Conservation (phyloP, 2,113 vertebrate genomes). For the Helogale parvula region DNA sequence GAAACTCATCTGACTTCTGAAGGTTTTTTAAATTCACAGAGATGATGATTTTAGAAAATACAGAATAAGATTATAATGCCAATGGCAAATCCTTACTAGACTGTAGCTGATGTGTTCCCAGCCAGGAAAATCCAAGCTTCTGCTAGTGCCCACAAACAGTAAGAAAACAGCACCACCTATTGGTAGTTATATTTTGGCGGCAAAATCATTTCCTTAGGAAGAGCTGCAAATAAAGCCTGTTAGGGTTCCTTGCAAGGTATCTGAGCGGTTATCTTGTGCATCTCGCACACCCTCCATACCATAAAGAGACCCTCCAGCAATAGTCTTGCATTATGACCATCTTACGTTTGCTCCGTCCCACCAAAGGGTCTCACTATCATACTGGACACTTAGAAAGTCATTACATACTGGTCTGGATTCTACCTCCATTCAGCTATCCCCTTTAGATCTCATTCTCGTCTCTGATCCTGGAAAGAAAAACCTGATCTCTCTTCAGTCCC, state of each 20-base stretch:
- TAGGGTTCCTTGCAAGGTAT: not conserved
- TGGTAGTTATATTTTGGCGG: slow-evolving; percentile 38
- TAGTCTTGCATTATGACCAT: not conserved
- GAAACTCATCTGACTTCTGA: not conserved
- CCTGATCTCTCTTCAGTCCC: not conserved
- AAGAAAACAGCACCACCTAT: slow-evolving; percentile 81
- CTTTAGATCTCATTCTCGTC: not conserved
- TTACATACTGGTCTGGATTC: not conserved
- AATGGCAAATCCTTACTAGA: not conserved
- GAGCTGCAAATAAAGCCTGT: not conserved
- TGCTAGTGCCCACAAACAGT: not conserved
- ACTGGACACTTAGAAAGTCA: not conserved
- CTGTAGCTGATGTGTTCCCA: not conserved
- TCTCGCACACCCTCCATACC: not conserved
- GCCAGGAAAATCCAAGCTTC: not conserved
- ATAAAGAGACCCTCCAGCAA: not conserved
- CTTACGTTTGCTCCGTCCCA: not conserved
- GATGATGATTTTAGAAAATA: not conserved
- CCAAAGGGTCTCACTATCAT: not conserved
- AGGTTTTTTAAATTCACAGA: not conserved
- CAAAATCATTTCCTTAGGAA: not conserved
- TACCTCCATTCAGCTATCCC: not conserved
- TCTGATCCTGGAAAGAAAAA: not conserved
- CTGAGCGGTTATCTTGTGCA: not conserved
- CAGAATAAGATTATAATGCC: not conserved